A percentile compares a stretch with the other conserved stretches of the same genome.
Evolutionary conservation across 2,113 vertebrate genomes (phyloP).

Genomic region (Stomatorhinus ivindoensis): DNA sequence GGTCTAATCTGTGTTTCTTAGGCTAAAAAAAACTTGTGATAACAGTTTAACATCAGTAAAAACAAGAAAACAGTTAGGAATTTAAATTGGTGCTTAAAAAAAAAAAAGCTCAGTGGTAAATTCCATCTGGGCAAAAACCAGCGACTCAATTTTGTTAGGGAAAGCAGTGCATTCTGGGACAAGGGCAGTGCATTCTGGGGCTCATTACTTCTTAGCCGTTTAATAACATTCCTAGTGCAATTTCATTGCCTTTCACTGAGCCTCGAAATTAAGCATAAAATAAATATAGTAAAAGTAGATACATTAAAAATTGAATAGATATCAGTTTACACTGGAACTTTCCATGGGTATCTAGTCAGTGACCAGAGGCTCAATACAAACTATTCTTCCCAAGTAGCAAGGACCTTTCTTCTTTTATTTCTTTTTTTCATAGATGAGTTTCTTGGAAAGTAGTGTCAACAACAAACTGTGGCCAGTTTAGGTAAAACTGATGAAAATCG

Average conservation of each 20-base stretch:
- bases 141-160: background rate
- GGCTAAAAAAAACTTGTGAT: slow-evolving; percentile 9
- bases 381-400: background rate
- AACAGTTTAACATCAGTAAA: slow-evolving; percentile 29
- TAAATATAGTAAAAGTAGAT: slow-evolving; percentile 3
- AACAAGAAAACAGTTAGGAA: slow-evolving; percentile 4
- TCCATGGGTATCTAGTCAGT: background rate
- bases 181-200: background rate
- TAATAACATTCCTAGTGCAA: slow-evolving; percentile 11
- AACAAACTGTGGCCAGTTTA: background rate
- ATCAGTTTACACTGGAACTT: background rate
- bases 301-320: background rate
- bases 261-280: background rate
- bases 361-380: background rate
- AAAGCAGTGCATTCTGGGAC: slow-evolving; percentile 6
- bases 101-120: background rate
- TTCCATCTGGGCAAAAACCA: background rate
- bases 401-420: background rate
- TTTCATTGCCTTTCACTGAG: background rate
- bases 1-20: slow-evolving; percentile 19
- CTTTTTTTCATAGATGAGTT: background rate
- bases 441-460: background rate
- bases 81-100: background rate
- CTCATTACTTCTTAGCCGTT: background rate
- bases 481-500: background rate